phyloP scores from a whole-genome alignment of 2,888 invertebrate genomes.

The Nomada fabriciana region DNA sequence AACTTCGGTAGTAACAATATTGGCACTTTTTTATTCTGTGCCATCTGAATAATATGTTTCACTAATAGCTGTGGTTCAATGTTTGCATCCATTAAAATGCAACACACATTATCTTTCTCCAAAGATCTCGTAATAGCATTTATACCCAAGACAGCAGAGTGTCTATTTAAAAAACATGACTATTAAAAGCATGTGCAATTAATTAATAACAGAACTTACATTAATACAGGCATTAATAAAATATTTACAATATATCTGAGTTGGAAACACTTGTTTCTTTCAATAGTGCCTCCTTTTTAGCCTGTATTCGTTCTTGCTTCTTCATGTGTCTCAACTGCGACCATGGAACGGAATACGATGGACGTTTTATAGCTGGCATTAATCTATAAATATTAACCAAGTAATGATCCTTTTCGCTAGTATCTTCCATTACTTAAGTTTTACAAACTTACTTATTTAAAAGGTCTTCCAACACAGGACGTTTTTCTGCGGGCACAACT shows the following conservation, averaged over 20 bases:
- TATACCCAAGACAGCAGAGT: conserved; percentile 76
- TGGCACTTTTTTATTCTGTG: conserved; percentile 77
- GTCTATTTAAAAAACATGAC: conserved; percentile 62
- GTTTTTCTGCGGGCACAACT: conserved; percentile 65
- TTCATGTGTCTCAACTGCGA: conserved; percentile 70
- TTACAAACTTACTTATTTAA: conserved; percentile 74
- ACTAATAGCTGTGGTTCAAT: conserved; percentile 77
- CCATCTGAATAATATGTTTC: conserved; percentile 80
- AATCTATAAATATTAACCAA: conserved; percentile 64
- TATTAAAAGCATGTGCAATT: background rate
- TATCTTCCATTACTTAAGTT: background rate
- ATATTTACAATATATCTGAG: conserved; percentile 57
- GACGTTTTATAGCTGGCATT: conserved; percentile 69
- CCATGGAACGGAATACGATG: conserved; percentile 70
- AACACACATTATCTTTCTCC: conserved; percentile 76
- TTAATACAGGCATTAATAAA: background rate
- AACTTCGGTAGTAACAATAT: conserved; percentile 77
- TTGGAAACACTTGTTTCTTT: conserved; percentile 42
- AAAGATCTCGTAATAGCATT: conserved; percentile 80
- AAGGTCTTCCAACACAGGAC: conserved; percentile 62
- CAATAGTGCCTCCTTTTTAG: conserved; percentile 59
- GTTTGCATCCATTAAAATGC: conserved; percentile 77
- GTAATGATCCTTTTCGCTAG: background rate
- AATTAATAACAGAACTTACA: too few relatives aligned
- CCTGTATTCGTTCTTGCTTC: conserved; percentile 73